Evolutionary conservation across 2,888 invertebrate species (phyloP), one percentile per base, ranked within the genome.

Genomic region (Xanthia togata): DNA sequence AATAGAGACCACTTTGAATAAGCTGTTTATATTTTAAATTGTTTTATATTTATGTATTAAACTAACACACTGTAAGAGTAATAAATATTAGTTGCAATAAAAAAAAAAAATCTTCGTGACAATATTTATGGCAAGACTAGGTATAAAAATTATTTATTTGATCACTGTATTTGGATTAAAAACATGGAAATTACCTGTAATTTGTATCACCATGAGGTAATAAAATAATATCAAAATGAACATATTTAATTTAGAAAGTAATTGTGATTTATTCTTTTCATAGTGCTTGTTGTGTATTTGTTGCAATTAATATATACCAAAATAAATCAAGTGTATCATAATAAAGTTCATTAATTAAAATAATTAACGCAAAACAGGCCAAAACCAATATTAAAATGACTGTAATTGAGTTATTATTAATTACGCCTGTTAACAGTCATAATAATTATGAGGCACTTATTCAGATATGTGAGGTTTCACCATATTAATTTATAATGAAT

Each of bases 321-420:
- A 57, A 38, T 17, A 44, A 23, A 47, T 26, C 17, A 17, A 50
- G 20, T 35, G 17, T 38, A 41, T 14, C n/a, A 55, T 41, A 65
- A 55, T 63, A 50, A 41, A 38, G 63, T 23, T 17, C 31, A 71
- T 62, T 74, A 65, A 26, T 59, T 12, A 55, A n/a, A 50, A n/a
- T 70, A 59, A 78, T 57, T 55, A 57, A 35, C 35, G 44, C 20
- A 59, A 70, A 70, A 57, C 11, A 12, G 8, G 0, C 47, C 14
- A 64, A 41, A 78, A 60, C 20, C 50, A 53, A 59, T 59, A 11
- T n/a, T 44, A 8, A n/a, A 73, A 71, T 65, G 23, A 35, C 41
- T 26, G 5, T 73, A 59, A 84, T 71, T 60, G 12, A 69, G 62
- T 70, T 64, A 83, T 26, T 69, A 38, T 62, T 20, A 57, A 73